Conservation (phyloP, 2,797 vertebrate species). For the Cuniculus paca region DNA sequence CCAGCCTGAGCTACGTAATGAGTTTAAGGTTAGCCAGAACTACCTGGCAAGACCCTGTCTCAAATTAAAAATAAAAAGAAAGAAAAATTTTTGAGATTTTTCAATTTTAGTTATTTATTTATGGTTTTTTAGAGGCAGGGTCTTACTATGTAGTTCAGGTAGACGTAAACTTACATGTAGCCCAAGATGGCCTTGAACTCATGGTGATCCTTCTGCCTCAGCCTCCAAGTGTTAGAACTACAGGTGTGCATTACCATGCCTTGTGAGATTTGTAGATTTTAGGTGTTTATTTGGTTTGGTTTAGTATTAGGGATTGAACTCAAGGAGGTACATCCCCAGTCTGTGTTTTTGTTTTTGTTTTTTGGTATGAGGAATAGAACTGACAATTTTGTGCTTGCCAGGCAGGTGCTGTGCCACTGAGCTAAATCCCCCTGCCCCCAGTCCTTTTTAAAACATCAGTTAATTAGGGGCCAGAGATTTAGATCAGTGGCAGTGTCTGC, state of each 20-base stretch:
- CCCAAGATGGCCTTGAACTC: neutral
- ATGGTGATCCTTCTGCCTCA: neutral
- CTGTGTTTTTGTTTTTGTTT: neutral
- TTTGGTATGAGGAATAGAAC: too few relatives aligned
- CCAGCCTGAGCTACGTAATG: neutral
- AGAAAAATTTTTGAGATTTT: neutral
- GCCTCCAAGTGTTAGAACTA: neutral
- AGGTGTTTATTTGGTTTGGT: neutral
- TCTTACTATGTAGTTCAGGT: neutral
- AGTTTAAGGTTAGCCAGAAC: neutral
- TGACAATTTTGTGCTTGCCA: too few relatives aligned
- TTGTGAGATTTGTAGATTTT: neutral
- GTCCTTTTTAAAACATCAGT: neutral
- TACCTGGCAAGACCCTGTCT: neutral
- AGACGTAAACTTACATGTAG: neutral
- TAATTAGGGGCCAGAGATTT: neutral
- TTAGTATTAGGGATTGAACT: neutral
- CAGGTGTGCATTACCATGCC: neutral
- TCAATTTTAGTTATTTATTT: neutral
- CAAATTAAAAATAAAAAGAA: neutral
- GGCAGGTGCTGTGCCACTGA: too few relatives aligned
- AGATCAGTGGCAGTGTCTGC: too few relatives aligned
- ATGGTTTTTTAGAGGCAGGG: neutral
- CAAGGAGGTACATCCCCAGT: neutral
- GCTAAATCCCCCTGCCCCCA: too few relatives aligned